Evolutionary conservation across 2,888 invertebrate genomes (phyloP).

Genomic region (Mantis religiosa): DNA sequence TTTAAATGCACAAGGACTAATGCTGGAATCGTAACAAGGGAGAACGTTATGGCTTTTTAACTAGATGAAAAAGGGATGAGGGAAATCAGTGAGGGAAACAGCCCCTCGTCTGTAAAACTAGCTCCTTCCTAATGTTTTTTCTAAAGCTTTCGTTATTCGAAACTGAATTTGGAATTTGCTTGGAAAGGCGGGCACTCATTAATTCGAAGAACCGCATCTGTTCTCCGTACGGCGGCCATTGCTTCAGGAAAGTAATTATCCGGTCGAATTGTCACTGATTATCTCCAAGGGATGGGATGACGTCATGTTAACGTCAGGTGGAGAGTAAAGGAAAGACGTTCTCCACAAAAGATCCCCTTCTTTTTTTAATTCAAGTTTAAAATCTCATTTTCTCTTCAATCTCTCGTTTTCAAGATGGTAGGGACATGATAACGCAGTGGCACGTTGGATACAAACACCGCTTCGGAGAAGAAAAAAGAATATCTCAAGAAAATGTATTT

Average conservation of each 20-base stretch:
- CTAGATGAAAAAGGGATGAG: not conserved
- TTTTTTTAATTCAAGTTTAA: slow-evolving; percentile 11
- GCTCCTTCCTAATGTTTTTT: not conserved
- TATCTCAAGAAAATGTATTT: not conserved
- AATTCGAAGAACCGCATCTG: slow-evolving; percentile 10
- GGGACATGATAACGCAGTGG: not conserved
- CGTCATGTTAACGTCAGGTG: slow-evolving; percentile 11
- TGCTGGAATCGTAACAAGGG: not conserved
- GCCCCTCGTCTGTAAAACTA: not conserved
- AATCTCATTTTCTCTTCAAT: slow-evolving; percentile 15
- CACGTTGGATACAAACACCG: not conserved
- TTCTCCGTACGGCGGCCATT: not conserved
- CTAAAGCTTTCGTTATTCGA: not conserved
- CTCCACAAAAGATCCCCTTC: not conserved
- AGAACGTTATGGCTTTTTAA: not conserved
- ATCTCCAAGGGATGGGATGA: not conserved
- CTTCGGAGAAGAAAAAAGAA: not conserved
- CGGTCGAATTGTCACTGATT: slow-evolving; percentile 13
- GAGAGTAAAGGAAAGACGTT: not conserved
- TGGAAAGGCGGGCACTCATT: not conserved
- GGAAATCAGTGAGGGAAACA: not conserved
- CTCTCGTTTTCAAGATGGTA: not conserved
- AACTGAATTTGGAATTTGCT: not conserved
- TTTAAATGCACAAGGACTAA: not conserved
- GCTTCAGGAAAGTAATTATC: slow-evolving; percentile 12